Conservation (phyloP, 1,140 invertebrate genomes). For the Hydropsyche tenuis region DNA sequence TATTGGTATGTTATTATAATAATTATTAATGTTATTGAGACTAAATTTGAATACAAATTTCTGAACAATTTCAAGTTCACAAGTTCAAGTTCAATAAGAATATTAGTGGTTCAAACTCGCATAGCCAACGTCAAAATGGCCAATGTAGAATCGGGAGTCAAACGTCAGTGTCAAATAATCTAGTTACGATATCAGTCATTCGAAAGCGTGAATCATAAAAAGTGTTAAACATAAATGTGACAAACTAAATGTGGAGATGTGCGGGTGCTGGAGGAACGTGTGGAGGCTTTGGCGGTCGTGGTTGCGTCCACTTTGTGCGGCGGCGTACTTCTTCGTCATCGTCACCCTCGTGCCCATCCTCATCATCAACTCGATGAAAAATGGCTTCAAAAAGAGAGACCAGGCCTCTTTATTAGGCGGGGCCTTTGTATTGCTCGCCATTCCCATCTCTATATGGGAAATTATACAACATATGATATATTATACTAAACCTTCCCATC, state of each 20-base stretch:
- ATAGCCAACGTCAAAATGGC: no score
- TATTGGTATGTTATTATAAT: no score
- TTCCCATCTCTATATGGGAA: constrained; percentile 93
- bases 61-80: no score
- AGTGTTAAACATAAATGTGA: no score
- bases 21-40: no score
- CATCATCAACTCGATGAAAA: constrained; percentile 70
- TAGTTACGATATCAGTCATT: no score
- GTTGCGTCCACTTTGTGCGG: constrained; percentile 84
- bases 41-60: no score
- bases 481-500: constrained; percentile 90
- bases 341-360: constrained; percentile 84
- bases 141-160: no score
- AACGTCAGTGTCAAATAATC: no score
- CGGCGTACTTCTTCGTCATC: constrained; percentile 80
- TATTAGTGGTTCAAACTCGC: no score
- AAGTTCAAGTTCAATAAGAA: no score
- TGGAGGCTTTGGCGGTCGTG: constrained; percentile 79
- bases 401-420: constrained; percentile 86
- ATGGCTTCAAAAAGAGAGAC: constrained; percentile 76
- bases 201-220: no score
- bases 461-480: constrained; percentile 93
- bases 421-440: constrained; percentile 86
- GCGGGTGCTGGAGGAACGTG: not conserved
- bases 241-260: constrained; percentile 1